Percentiles rank a stretch among this genome's conserved stretches.
These are phyloP conservation scores for Chaetophractus vellerosus DNA, from an alignment of 2,797 vertebrate genomes.

Conservation along the genomic window DNA sequence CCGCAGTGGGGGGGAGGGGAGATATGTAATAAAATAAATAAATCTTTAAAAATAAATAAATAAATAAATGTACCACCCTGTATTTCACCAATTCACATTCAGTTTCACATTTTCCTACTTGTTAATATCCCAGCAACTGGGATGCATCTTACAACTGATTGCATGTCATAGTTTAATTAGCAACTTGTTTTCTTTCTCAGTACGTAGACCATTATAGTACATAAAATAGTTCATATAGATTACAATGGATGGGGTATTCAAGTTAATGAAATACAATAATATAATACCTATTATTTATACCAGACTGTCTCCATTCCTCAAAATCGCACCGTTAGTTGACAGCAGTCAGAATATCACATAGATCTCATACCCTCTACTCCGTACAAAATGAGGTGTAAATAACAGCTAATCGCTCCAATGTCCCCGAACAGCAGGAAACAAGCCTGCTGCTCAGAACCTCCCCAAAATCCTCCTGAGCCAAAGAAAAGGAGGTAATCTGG, in stretches of 20 bases:
- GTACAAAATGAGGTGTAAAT: not conserved
- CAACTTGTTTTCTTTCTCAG: not conserved
- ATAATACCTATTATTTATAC: rapidly evolving
- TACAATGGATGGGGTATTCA: not conserved
- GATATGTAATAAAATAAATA: too few relatives aligned
- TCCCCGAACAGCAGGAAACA: not conserved
- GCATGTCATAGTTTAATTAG: not conserved
- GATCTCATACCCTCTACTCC: not conserved
- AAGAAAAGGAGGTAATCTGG: not conserved
- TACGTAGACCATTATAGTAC: not conserved
- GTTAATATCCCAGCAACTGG: not conserved
- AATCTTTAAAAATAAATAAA: too few relatives aligned
- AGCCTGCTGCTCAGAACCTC: not conserved
- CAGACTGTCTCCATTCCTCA: not conserved
- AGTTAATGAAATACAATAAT: not conserved
- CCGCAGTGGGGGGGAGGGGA: too few relatives aligned
- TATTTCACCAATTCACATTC: not conserved
- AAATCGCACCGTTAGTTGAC: not conserved
- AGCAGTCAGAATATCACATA: not conserved
- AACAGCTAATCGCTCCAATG: not conserved
- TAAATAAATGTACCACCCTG: not conserved
- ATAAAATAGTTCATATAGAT: not conserved
- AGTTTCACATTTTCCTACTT: not conserved
- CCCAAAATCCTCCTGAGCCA: not conserved
- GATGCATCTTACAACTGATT: not conserved